These are phyloP conservation scores for Pampusana beccarii DNA, from an alignment of 2,113 vertebrate genomes.

Conservation along the genomic window DNA sequence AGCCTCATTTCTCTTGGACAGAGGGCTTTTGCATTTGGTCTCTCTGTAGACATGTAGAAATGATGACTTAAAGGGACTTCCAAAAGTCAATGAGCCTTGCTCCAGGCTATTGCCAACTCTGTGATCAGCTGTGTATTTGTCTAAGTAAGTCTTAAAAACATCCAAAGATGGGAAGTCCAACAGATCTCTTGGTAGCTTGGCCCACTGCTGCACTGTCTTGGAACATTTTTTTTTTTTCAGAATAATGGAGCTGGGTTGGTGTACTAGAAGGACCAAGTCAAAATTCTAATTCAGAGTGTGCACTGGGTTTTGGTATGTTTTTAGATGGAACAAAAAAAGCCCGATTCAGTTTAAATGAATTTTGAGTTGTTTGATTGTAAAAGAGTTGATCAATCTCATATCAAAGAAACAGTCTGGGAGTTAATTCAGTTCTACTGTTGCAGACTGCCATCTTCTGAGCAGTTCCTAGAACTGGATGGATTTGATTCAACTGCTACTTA, in stretches of 20 bases:
- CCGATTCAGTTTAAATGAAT: not conserved
- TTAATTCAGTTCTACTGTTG: not conserved
- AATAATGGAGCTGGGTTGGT: not conserved
- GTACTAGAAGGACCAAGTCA: not conserved
- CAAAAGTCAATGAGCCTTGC: not conserved
- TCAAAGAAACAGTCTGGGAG: not conserved
- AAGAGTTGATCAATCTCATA: not conserved
- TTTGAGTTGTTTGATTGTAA: not conserved
- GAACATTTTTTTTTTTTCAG: not conserved
- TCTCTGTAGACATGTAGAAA: not conserved
- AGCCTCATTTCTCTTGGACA: not conserved
- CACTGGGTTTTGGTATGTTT: not conserved
- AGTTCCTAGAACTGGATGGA: not conserved
- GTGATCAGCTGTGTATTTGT: not conserved
- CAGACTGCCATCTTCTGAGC: constrained; percentile 49
- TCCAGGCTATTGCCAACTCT: not conserved
- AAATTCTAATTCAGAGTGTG: not conserved
- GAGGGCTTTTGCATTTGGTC: not conserved
- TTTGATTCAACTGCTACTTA: not conserved
- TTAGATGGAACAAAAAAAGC: not conserved
- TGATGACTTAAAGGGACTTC: not conserved
- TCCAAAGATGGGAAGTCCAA: not conserved
- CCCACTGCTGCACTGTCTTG: not conserved
- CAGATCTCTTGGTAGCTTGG: not conserved
- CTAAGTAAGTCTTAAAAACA: not conserved